Evolutionary conservation across 2,888 invertebrate genomes (phyloP), one percentile per base, ranked within the genome.

Genomic region (Tortricodes alternella): DNA sequence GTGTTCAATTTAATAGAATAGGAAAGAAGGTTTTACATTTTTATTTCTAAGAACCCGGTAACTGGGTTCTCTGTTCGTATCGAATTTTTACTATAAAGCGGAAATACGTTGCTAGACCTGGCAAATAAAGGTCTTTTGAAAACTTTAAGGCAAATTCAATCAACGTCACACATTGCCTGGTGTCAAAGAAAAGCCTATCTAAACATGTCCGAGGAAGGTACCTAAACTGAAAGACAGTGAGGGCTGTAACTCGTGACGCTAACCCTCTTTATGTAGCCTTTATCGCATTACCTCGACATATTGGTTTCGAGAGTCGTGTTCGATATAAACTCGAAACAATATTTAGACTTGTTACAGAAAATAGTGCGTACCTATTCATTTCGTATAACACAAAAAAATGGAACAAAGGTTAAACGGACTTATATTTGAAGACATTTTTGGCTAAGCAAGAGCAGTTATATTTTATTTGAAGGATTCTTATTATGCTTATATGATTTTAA

Each of bases 231-330:
- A 32, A 27, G 32, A 32, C n/a, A 6, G 32, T 11, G 23, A 11
- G 38, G 34, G 41, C 5, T 41, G 32, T 34, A 13, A 9, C 41
- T 41, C 9, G 41, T 21, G 21, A 23, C 39, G 34, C 27, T 52
- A 46, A 53, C 29, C 46, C 46, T 38, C 46, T 53, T 53, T 46
- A 38, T 37, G 2, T 16, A 29, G 21, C 44, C 53, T 37, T 53
- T 29, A 46, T 53, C 53, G 27, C 38, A 27, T 53, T 38, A 46
- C 46, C 29, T 29, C 46, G 53, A 53, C 53, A 29, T 53, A 46
- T 53, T 53, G 46, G 34, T 11, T 34, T n/a, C n/a, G 29, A n/a
- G 29, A n/a, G 11, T 29, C 11, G 9, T 29, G 9, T 29, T 29
- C 11, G 29, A 29, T 5, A n/a, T 5, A 3, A 29, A 9, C 29